These are phyloP conservation scores for Vanacampus margaritifer DNA, from an alignment of 2,113 vertebrate genomes.

Conservation along the genomic window DNA sequence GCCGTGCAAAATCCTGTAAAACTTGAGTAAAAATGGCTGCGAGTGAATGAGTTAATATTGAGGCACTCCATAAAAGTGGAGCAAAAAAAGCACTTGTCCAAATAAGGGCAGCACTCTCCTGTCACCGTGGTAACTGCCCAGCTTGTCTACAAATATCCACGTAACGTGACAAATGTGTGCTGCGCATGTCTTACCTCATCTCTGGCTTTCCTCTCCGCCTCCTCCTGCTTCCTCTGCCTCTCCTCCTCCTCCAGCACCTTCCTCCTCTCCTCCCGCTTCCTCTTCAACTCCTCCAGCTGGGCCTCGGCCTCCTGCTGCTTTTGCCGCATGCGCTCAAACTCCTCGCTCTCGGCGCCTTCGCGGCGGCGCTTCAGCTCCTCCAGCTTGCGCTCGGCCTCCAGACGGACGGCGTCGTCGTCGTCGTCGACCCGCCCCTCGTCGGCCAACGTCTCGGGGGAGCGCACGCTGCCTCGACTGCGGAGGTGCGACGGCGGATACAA, in stretches of 20 bases:
- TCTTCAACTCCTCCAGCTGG: conserved; percentile 93
- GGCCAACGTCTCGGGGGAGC: conserved; percentile 52
- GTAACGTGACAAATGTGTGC: too few relatives aligned
- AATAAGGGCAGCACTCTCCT: too few relatives aligned
- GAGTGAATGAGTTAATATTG: too few relatives aligned
- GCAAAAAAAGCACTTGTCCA: too few relatives aligned
- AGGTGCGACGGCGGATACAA: conserved; percentile 3
- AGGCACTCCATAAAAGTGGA: too few relatives aligned
- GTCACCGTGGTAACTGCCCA: too few relatives aligned
- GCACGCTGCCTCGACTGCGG: conserved; percentile 73
- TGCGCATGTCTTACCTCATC: conserved; percentile 78
- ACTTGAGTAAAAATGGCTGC: too few relatives aligned
- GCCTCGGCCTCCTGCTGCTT: conserved; percentile 87
- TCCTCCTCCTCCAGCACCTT: conserved; percentile 94
- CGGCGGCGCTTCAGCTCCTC: conserved; percentile 88
- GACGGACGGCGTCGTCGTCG: conserved; percentile 65
- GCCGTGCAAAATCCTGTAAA: too few relatives aligned
- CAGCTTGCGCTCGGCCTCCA: conserved; percentile 83
- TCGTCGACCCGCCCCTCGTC: conserved; percentile 75
- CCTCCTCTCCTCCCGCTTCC: conserved; percentile 86
- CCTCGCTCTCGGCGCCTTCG: conserved; percentile 84
- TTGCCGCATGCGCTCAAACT: conserved; percentile 87
- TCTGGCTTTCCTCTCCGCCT: conserved; percentile 80
- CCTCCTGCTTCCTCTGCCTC: conserved; percentile 84
- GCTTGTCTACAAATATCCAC: too few relatives aligned